These are phyloP conservation scores for Paedocypris sp. DNA, from an alignment of 2,113 vertebrate genomes.

Conservation along the genomic window DNA sequence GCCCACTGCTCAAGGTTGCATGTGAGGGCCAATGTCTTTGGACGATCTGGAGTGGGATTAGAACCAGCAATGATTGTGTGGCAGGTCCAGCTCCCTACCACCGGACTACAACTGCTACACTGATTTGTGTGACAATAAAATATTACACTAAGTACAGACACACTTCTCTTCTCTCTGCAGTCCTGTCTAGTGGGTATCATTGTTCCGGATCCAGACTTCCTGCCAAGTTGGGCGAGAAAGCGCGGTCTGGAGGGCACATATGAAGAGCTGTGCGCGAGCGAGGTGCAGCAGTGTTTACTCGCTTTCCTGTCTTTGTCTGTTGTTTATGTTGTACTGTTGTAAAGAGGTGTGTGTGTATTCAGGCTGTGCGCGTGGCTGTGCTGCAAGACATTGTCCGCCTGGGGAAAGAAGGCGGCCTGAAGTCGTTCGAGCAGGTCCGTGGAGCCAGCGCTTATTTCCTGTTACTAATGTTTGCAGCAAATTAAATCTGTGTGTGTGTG, in stretches of 20 bases:
- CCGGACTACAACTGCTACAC: too few relatives aligned
- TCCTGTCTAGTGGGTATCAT: constrained; percentile 82
- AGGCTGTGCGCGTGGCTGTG: constrained; percentile 78
- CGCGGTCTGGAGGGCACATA: constrained; percentile 72
- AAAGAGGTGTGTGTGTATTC: too few relatives aligned
- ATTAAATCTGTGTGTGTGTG: too few relatives aligned
- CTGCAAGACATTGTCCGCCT: constrained; percentile 76
- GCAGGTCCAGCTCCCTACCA: too few relatives aligned
- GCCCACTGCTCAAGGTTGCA: too few relatives aligned
- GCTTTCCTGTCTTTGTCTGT: not conserved
- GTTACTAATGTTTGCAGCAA: too few relatives aligned
- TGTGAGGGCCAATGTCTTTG: too few relatives aligned
- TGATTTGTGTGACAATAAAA: too few relatives aligned
- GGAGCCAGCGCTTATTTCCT: not conserved
- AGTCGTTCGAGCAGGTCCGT: constrained; percentile 91
- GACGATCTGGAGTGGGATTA: too few relatives aligned
- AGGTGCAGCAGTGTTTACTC: constrained; percentile 53
- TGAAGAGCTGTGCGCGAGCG: constrained; percentile 74
- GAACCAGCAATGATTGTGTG: too few relatives aligned
- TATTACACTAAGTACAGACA: too few relatives aligned
- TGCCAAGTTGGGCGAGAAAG: constrained; percentile 74
- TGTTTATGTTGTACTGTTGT: too few relatives aligned
- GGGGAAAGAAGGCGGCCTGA: constrained; percentile 84
- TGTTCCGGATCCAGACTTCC: constrained; percentile 76
- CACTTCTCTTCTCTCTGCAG: constrained; percentile 48